Conservation (phyloP, 2,113 vertebrate species). For the Aegotheles bennettii region DNA sequence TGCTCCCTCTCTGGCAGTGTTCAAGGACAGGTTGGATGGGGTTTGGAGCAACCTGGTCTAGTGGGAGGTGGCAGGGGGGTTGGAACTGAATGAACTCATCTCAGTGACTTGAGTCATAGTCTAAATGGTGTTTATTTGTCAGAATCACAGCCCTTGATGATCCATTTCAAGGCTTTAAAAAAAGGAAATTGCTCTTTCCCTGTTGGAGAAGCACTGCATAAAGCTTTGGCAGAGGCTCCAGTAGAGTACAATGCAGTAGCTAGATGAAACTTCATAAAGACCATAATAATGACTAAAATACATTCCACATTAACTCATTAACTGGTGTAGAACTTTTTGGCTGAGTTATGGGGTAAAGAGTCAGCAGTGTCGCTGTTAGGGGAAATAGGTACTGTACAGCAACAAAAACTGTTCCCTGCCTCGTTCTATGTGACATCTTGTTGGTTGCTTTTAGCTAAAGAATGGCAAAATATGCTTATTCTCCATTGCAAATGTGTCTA, state of each 20-base stretch:
- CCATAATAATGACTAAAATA: neutral
- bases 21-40: too few relatives aligned
- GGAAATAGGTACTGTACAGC: neutral
- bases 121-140: neutral
- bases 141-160: neutral
- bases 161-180: neutral
- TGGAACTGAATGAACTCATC: too few relatives aligned
- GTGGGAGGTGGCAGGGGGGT: too few relatives aligned
- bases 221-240: neutral
- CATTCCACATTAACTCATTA: neutral
- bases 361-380: neutral
- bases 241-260: neutral
- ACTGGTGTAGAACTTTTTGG: neutral
- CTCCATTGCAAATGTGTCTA: neutral
- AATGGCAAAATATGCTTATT: neutral
- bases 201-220: neutral
- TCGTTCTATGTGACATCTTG: accelerated
- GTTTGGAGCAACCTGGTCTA: too few relatives aligned
- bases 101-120: neutral
- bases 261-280: neutral
- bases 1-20: too few relatives aligned
- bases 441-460: neutral
- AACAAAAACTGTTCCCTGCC: neutral
- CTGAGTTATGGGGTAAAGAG: neutral
- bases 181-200: neutral